Conservation (phyloP, 92 coral and sea anemone genomes). For the Desmophyllum pertusum region DNA sequence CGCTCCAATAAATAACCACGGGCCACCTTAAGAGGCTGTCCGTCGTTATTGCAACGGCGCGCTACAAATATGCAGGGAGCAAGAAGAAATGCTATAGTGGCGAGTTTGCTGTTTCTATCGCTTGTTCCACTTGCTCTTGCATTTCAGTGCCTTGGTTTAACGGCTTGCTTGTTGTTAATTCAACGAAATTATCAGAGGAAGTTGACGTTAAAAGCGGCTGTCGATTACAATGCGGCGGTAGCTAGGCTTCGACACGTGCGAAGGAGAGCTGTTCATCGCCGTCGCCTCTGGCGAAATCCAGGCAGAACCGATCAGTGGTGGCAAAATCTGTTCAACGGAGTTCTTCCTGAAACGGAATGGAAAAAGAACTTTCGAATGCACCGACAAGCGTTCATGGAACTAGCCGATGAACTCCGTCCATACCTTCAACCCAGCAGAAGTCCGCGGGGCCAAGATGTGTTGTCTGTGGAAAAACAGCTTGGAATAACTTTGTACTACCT, state of each 20-base stretch:
- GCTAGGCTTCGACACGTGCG: not conserved
- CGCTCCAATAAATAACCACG: too few species aligned
- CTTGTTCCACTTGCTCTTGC: too few species aligned
- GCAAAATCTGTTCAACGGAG: slow-evolving; percentile 12
- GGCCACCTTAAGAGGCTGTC: too few species aligned
- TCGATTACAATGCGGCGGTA: not conserved
- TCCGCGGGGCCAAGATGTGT: not conserved
- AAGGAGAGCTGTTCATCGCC: slow-evolving; percentile 15
- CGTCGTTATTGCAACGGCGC: too few species aligned
- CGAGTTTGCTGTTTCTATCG: too few species aligned
- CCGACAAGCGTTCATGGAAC: slow-evolving; percentile 4
- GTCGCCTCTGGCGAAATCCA: not conserved
- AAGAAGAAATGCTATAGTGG: too few species aligned
- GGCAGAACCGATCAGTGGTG: slow-evolving; percentile 6
- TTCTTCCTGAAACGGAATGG: slow-evolving; percentile 16
- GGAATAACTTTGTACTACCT: slow-evolving; percentile 61
- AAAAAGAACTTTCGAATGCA: slow-evolving; percentile 12
- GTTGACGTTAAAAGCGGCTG: not conserved
- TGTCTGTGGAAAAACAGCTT: slow-evolving; percentile 63
- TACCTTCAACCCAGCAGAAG: slow-evolving; percentile 15
- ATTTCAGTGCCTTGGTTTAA: too few species aligned
- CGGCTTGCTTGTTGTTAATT: not conserved
- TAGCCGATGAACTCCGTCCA: not conserved
- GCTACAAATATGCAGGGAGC: too few species aligned
- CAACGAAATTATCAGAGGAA: too few species aligned